phyloP scores from a whole-genome alignment of 1,140 invertebrate genomes.

The Periplaneta americana region DNA sequence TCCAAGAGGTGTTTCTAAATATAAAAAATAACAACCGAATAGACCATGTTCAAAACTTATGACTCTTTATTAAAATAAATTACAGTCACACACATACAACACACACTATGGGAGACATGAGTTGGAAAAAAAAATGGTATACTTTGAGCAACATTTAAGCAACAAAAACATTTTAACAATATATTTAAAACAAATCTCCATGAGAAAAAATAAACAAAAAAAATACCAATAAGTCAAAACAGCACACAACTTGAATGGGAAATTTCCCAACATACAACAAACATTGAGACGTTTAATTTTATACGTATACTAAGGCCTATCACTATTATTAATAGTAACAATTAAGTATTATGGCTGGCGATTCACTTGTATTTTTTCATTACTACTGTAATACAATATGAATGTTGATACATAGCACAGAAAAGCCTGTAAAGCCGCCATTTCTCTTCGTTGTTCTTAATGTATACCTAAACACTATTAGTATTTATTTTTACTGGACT shows the following conservation, averaged over 20 bases:
- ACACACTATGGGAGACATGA: slow-evolving; percentile 31
- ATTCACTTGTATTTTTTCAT: neutral
- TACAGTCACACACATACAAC: slow-evolving; percentile 35
- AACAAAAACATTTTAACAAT: slow-evolving; percentile 36
- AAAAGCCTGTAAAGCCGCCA: neutral
- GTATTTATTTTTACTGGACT: neutral
- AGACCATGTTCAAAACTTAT: slow-evolving; percentile 23
- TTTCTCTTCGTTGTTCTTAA: neutral
- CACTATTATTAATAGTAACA: neutral
- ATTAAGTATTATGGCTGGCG: neutral
- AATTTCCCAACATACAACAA: neutral
- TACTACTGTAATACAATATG: neutral
- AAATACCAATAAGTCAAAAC: slow-evolving; percentile 37
- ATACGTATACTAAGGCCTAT: neutral
- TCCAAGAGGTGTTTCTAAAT: too few species aligned
- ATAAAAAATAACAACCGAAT: neutral
- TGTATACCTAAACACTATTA: neutral
- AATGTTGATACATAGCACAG: neutral
- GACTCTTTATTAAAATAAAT: slow-evolving; percentile 41
- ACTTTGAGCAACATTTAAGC: slow-evolving; percentile 40
- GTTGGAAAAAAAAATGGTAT: slow-evolving; percentile 18
- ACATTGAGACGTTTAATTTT: neutral
- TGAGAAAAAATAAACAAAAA: slow-evolving; percentile 26
- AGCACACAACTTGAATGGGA: slow-evolving; percentile 23
- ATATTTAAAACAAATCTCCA: slow-evolving; percentile 34